Conservation (phyloP, 2,113 vertebrate species). For the Chaetorhynchus papuensis region DNA sequence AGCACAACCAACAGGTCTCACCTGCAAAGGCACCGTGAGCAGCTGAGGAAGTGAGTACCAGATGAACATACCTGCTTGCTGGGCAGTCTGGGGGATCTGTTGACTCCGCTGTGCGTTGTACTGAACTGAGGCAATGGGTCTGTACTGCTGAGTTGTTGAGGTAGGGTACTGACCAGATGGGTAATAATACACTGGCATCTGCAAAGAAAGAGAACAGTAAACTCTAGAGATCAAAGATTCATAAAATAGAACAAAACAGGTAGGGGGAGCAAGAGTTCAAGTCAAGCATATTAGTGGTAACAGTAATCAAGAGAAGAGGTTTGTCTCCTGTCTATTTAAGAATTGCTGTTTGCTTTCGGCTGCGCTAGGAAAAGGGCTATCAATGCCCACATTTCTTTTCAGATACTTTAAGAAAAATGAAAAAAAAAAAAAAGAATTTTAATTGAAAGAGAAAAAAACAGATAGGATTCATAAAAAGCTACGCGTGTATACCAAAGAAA, state of each 20-base stretch:
- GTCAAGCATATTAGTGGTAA: not conserved
- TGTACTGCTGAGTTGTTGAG: conserved; percentile 86
- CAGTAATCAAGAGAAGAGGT: not conserved
- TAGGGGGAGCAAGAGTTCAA: not conserved
- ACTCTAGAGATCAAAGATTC: not conserved
- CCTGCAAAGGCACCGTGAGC: not conserved
- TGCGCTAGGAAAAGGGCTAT: not conserved
- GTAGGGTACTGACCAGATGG: conserved; percentile 89
- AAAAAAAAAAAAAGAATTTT: not conserved
- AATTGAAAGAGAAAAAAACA: not conserved
- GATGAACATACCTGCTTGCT: conserved; percentile 80
- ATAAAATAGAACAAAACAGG: not conserved
- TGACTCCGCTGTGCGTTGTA: conserved; percentile 75
- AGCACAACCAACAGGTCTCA: not conserved
- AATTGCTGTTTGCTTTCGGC: not conserved
- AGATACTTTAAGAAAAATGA: not conserved
- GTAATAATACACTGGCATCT: conserved; percentile 90
- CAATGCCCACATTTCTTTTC: not conserved
- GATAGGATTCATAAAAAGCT: not conserved
- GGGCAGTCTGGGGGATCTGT: conserved; percentile 72
- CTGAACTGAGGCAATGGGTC: conserved; percentile 80
- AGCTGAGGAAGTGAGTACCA: not conserved
- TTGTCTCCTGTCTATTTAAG: not conserved
- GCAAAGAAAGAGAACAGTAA: conserved; percentile 2
- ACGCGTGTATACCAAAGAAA: not conserved